These are phyloP conservation scores for Puntigrus tetrazona DNA, from an alignment of 2,113 vertebrate species.

Conservation along the genomic window DNA sequence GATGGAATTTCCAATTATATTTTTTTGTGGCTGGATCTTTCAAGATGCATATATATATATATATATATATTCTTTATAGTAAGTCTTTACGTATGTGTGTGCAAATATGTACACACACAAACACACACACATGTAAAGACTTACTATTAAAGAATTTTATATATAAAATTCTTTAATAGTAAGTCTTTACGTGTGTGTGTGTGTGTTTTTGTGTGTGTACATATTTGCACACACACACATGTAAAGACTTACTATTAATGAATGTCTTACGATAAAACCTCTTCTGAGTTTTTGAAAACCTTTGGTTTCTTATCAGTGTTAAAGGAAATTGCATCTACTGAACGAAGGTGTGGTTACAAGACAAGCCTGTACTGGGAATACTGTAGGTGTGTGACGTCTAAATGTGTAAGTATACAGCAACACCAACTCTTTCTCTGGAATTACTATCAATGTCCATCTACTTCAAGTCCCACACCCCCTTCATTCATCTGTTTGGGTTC, in stretches of 20 bases:
- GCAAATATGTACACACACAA: too few species aligned
- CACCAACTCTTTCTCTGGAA: not conserved
- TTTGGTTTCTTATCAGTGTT: not conserved
- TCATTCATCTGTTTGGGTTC: not conserved
- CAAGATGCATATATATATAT: not conserved
- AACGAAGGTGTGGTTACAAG: not conserved
- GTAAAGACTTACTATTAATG: too few species aligned
- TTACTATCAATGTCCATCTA: not conserved
- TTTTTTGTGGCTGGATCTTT: not conserved
- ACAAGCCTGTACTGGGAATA: constrained; percentile 4
- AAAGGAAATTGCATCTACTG: not conserved
- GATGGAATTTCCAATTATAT: not conserved
- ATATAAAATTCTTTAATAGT: too few species aligned
- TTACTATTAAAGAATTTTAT: too few species aligned
- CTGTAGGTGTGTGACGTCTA: not conserved
- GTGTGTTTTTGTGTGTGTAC: too few species aligned
- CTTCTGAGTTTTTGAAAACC: not conserved
- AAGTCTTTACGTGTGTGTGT: too few species aligned
- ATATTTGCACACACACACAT: too few species aligned
- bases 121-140: too few species aligned
- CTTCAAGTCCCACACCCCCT: not conserved
- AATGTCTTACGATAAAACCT: not conserved
- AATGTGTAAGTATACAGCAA: not conserved
- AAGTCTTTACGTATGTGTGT: too few species aligned
- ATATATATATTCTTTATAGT: too few species aligned